These are phyloP conservation scores for Rhabdomys pumilio DNA, from an alignment of 2,797 vertebrate genomes.

Conservation along the genomic window DNA sequence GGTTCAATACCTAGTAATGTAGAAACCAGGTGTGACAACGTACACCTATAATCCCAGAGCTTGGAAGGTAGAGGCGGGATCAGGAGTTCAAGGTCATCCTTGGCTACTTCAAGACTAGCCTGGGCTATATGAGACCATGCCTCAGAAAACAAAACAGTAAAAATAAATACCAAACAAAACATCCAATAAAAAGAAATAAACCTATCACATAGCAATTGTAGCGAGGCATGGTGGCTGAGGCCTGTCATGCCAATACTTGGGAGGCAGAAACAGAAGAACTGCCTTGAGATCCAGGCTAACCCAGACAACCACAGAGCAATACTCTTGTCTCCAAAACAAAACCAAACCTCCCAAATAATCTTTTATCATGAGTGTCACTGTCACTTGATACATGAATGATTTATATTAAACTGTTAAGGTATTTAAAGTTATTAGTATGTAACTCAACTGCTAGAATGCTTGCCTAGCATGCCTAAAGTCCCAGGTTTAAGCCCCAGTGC, in stretches of 20 bases:
- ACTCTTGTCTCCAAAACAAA: neutral
- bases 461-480: too few species aligned
- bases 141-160: neutral
- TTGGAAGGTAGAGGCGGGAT: neutral
- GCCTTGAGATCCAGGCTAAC: neutral
- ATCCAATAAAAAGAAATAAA: neutral
- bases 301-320: neutral
- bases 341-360: neutral
- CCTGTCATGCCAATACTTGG: neutral
- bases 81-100: neutral
- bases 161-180: too few species aligned
- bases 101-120: neutral
- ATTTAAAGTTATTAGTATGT: neutral
- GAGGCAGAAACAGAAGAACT: neutral
- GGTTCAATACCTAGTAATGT: neutral
- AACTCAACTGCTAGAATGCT: neutral
- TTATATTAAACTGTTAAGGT: conserved; percentile 41
- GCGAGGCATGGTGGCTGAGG: neutral
- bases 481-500: too few species aligned
- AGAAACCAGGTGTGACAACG: neutral
- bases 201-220: neutral
- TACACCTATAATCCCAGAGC: neutral
- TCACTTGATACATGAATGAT: neutral
- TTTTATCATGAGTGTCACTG: conserved; percentile 4
- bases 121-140: neutral